phyloP scores from a whole-genome alignment of 2,797 vertebrate genomes.

The Prionace glauca region DNA sequence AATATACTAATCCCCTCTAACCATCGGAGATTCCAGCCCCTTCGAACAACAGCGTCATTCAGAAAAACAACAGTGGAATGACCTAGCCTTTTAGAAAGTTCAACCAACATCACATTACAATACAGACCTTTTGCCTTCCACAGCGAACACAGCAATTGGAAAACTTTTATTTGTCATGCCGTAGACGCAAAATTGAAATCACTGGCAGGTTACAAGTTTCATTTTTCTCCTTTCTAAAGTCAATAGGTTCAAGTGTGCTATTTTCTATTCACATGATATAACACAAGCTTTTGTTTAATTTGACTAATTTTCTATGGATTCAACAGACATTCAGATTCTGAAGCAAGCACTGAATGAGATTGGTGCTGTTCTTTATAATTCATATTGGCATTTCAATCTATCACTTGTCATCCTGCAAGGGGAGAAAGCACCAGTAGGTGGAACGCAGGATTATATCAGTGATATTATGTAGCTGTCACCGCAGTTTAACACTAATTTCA shows the following conservation, averaged over 20 bases:
- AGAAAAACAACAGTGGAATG: neutral
- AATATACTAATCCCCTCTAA: neutral
- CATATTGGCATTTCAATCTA: neutral
- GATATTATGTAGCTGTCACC: slow-evolving; percentile 32
- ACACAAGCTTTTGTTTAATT: neutral
- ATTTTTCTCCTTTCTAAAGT: neutral
- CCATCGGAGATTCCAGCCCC: neutral
- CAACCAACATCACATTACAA: neutral
- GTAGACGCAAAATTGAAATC: neutral
- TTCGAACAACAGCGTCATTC: neutral
- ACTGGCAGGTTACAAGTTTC: neutral
- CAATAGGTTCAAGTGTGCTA: neutral
- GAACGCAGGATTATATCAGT: neutral
- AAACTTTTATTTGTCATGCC: neutral
- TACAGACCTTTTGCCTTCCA: neutral
- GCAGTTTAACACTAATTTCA: neutral
- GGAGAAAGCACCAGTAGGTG: neutral
- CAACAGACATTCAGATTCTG: neutral
- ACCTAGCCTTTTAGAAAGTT: too few relatives aligned
- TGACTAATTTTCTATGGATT: neutral
- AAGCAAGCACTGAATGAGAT: neutral
- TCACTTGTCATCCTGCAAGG: neutral
- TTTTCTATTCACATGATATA: neutral
- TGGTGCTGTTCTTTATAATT: neutral
- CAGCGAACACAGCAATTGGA: neutral